Percentiles rank a stretch among this genome's conserved stretches.
phyloP scores from a whole-genome alignment of 2,113 vertebrate species.

The Pseudorectes ferrugineus region DNA sequence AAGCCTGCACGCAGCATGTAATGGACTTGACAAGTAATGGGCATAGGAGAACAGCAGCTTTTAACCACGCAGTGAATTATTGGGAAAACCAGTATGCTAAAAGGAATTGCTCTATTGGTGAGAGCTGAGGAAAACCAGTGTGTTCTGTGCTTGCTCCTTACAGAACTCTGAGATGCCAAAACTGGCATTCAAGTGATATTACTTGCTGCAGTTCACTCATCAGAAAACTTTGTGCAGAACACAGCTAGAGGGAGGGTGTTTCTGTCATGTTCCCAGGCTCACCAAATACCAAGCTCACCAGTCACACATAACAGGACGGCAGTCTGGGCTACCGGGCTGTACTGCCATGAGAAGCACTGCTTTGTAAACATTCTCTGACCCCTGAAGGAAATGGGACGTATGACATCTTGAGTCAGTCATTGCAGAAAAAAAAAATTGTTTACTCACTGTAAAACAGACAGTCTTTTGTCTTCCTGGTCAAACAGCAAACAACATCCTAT shows the following conservation, averaged over 20 bases:
- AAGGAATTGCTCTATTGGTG: too few species aligned
- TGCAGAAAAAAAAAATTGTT: not conserved
- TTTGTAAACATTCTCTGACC: not conserved
- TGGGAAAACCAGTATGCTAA: not conserved
- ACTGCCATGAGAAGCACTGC: not conserved
- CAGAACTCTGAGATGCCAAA: not conserved
- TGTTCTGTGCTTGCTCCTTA: not conserved
- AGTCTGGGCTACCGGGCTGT: rapidly evolving
- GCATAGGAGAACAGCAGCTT: not conserved
- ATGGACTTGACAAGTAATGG: not conserved
- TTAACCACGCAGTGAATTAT: not conserved
- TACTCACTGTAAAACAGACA: not conserved
- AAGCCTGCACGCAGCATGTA: rapidly evolving
- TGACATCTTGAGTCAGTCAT: not conserved
- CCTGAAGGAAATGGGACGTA: not conserved
- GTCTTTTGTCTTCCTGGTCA: not conserved
- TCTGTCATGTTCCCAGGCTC: not conserved
- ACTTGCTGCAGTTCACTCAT: not conserved
- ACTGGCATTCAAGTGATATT: not conserved
- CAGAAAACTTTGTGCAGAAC: not conserved
- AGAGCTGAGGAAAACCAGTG: not conserved
- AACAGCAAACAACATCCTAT: not conserved
- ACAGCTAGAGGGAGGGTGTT: not conserved
- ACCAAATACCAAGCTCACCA: not conserved
- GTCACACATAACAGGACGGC: rapidly evolving